Evolutionary conservation across 2,888 invertebrate genomes (phyloP).

Genomic region (Lepidocyrtinus sp.): DNA sequence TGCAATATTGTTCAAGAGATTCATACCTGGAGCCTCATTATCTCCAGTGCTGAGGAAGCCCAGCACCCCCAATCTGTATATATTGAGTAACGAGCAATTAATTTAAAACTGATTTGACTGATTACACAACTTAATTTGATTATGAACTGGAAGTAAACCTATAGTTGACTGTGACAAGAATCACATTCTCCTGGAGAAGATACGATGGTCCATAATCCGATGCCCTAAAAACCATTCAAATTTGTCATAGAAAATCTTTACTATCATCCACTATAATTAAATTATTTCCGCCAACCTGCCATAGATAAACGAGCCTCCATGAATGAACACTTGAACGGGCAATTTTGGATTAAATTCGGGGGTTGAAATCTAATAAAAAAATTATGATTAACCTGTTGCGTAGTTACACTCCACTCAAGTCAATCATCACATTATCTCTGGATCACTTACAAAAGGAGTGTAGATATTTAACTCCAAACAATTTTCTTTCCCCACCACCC

Average conservation of each 20-base stretch:
- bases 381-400: background rate
- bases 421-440: background rate
- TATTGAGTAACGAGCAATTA: too few relatives aligned
- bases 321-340: conserved; percentile 56
- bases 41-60: conserved; percentile 48
- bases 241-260: background rate
- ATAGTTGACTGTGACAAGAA: conserved; percentile 56
- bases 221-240: conserved; percentile 19
- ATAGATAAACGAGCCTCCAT: conserved; percentile 56
- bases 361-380: background rate
- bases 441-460: conserved; percentile 28
- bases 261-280: background rate
- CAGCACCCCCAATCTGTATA: conserved; percentile 11
- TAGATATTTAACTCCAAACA: conserved; percentile 56
- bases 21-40: conserved; percentile 31
- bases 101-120: too few relatives aligned
- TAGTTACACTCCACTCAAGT: background rate
- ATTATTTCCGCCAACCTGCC: conserved; percentile 9
- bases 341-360: conserved; percentile 27
- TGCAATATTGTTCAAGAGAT: too few relatives aligned
- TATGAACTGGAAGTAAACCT: too few relatives aligned
- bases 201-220: conserved; percentile 45
- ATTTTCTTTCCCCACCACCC: conserved; percentile 41
- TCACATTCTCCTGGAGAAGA: conserved; percentile 43
- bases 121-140: too few relatives aligned